A percentile compares a stretch with the other conserved stretches of the same genome.
phyloP scores from a whole-genome alignment of 1,140 invertebrate genomes.

The Caerostris extrusa region DNA sequence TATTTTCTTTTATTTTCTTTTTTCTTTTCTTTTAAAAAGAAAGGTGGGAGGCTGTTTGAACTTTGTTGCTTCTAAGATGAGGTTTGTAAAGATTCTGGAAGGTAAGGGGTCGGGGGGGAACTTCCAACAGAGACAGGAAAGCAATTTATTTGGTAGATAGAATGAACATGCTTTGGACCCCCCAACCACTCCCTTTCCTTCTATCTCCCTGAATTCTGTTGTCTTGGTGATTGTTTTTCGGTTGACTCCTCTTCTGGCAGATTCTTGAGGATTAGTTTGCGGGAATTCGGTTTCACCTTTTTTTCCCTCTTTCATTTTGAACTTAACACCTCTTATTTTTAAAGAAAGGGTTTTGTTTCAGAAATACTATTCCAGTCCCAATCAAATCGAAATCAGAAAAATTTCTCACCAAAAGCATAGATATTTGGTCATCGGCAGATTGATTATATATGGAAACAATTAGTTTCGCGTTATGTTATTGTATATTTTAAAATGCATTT shows the following conservation, averaged over 20 bases:
- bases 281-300: background rate
- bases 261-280: constrained; percentile 27
- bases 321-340: background rate
- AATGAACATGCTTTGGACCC: constrained; percentile 6
- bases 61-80: constrained; percentile 64
- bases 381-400: too few relatives aligned
- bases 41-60: constrained; percentile 59
- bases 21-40: constrained; percentile 40
- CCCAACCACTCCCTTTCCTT: background rate
- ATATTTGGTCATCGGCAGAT: too few relatives aligned
- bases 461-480: too few relatives aligned
- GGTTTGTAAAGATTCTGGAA: constrained; percentile 54
- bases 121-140: constrained; percentile 9
- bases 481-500: too few relatives aligned
- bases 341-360: too few relatives aligned
- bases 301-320: background rate
- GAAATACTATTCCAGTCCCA: too few relatives aligned
- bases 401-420: too few relatives aligned
- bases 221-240: constrained; percentile 51
- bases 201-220: background rate
- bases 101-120: background rate
- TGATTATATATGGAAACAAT: too few relatives aligned
- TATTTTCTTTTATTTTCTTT: background rate
- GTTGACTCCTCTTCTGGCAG: background rate
- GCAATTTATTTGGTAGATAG: constrained; percentile 65